Base-by-base conservation (phyloP, 2,113 vertebrate genomes). In the Hippocampus comes region DNA sequence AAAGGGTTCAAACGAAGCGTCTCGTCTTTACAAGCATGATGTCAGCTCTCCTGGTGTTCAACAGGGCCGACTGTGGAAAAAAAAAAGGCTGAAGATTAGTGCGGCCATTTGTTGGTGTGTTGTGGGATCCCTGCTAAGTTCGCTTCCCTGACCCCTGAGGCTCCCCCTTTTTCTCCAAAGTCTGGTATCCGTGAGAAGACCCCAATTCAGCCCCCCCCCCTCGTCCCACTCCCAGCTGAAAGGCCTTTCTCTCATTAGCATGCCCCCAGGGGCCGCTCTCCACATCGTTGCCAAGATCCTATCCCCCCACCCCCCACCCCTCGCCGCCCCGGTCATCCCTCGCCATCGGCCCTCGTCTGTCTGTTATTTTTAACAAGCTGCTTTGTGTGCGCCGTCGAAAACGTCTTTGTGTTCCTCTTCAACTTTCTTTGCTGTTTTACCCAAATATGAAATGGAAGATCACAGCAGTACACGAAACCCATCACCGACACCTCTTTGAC, bases 61-160 rank as follows among this genome's bases (percentile, higher is more conserved):
- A 81, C 74, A 43, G 70, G 63, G 56, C 63, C 68, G 69, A 72
- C n/a, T 48, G 64, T 78, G 74, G 76, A 82, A 73, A 78, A 77
- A 69, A 78, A 82, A 72, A 80, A 76, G 68, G 74, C 71, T 68
- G 57, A 79, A 82, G 87, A 88, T 88, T 84, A 86, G 83, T 25
- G 25, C 41, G 5, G 65, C 49, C 79, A 77, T 81, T 91, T 84
- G 88, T 82, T 84, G 64, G 42, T 38, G 51, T 68, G 85, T 87
- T 87, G 85, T 89, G 87, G 86, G 89, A 88, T 87, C 86, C 88
- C 84, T 42, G 63, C 84, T 88, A 89, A 89, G 86, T 89, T 90
- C 86, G 84, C 88, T 89, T 90, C 90, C 90, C 88, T 89, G 85
- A 89, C 87, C 89, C 87, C 87, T 48, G 65, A 84, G 83, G 84